Conservation (phyloP, 2,797 vertebrate genomes). For the Hyperoplus lanceolatus region DNA sequence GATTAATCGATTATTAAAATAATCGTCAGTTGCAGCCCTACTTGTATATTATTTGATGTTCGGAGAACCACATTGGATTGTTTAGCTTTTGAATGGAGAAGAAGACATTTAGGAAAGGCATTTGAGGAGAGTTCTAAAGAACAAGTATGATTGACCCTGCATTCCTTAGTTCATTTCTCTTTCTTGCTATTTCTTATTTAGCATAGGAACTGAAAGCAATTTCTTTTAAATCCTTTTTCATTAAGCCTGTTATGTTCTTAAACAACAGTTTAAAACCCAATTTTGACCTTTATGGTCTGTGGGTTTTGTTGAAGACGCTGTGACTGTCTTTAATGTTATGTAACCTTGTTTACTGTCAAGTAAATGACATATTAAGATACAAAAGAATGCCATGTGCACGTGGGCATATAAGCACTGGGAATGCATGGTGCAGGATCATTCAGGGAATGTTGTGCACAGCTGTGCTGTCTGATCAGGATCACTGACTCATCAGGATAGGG, state of each 20-base stretch:
- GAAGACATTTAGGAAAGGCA: slow-evolving; percentile 22
- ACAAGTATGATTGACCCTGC: slow-evolving; percentile 27
- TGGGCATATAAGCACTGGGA: slow-evolving; percentile 3
- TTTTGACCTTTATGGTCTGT: slow-evolving; percentile 52
- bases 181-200: slow-evolving; percentile 18
- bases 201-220: slow-evolving; percentile 30
- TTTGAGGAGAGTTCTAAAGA: slow-evolving; percentile 23
- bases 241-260: slow-evolving; percentile 55
- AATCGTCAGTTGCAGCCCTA: no score
- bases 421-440: slow-evolving; percentile 28
- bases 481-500: slow-evolving; percentile 37
- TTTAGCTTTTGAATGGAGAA: slow-evolving; percentile 24
- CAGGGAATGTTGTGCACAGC: slow-evolving; percentile 37
- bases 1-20: no score
- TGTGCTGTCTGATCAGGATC: slow-evolving; percentile 43
- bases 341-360: slow-evolving; percentile 26
- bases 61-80: not conserved
- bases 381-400: slow-evolving; percentile 9
- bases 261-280: slow-evolving; percentile 35
- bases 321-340: slow-evolving; percentile 30
- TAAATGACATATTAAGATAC: slow-evolving; percentile 29
- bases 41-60: slow-evolving; percentile 13
- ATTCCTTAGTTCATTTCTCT: slow-evolving; percentile 38
- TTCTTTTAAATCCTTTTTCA: slow-evolving; percentile 40
- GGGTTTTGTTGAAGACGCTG: slow-evolving; percentile 41